phyloP scores from a whole-genome alignment of 2,797 vertebrate species.

The Sitta carolinensis region DNA sequence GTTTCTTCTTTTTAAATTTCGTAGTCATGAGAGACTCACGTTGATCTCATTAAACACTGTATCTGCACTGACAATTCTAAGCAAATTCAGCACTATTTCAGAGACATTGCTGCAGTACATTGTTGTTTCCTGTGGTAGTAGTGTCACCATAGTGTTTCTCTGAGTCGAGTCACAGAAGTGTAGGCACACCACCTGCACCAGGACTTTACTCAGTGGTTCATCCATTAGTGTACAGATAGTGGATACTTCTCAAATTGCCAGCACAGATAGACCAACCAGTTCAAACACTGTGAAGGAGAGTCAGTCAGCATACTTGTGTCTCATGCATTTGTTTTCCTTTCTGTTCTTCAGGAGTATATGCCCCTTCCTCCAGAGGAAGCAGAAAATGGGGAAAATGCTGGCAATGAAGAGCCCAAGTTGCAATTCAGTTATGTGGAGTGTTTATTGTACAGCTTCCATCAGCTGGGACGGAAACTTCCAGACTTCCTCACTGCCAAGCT shows the following conservation, averaged over 20 bases:
- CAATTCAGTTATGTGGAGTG: slow-evolving; percentile 99
- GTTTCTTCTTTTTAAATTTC: background rate
- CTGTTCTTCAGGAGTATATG: slow-evolving; percentile 89
- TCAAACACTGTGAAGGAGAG: background rate
- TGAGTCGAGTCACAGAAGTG: background rate
- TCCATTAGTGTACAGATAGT: background rate
- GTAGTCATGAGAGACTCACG: background rate
- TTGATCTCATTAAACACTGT: background rate
- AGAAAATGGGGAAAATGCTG: slow-evolving; percentile 92
- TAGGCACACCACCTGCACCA: background rate
- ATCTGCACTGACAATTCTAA: background rate
- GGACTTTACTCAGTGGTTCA: background rate
- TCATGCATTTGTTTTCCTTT: background rate
- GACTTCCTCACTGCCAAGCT: slow-evolving; percentile 96
- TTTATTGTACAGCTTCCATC: slow-evolving; percentile 94
- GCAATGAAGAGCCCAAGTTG: slow-evolving; percentile 91
- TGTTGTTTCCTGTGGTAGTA: background rate
- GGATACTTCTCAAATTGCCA: background rate
- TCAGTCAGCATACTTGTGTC: background rate
- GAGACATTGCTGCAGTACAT: background rate
- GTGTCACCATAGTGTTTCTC: background rate
- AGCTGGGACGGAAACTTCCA: slow-evolving; percentile 93
- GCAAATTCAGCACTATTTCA: background rate
- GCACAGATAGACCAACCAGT: background rate
- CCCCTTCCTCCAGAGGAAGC: slow-evolving; percentile 93